These are phyloP conservation scores for Neelides sp. DNA, from an alignment of 1,140 invertebrate genomes.

Conservation along the genomic window DNA sequence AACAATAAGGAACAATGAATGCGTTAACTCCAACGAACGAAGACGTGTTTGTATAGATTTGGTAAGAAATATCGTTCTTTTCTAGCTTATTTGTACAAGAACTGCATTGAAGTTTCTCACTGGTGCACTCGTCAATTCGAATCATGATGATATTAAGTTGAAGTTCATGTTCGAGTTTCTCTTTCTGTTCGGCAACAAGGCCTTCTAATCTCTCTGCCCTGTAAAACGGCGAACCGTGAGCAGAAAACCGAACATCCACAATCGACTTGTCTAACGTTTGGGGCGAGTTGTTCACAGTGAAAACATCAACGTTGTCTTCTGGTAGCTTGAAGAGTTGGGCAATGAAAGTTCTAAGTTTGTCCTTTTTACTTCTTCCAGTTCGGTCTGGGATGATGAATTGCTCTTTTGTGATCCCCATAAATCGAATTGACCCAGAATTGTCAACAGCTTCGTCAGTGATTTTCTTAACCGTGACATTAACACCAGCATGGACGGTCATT, in stretches of 20 bases:
- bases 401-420: slow-evolving; percentile 65
- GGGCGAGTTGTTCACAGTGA: slow-evolving; percentile 65
- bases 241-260: slow-evolving; percentile 72
- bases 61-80: slow-evolving; percentile 54
- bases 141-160: slow-evolving; percentile 63
- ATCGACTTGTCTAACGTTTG: slow-evolving; percentile 45
- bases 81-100: slow-evolving; percentile 58
- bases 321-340: slow-evolving; percentile 61
- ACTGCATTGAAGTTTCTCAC: slow-evolving; percentile 48
- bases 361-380: slow-evolving; percentile 53
- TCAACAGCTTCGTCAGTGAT: slow-evolving; percentile 78
- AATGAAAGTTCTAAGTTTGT: slow-evolving; percentile 52
- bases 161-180: slow-evolving; percentile 54
- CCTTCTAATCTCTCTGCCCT: slow-evolving; percentile 71
- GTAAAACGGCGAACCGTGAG: slow-evolving; percentile 83
- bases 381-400: slow-evolving; percentile 56
- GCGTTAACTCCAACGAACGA: slow-evolving; percentile 79
- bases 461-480: slow-evolving; percentile 68
- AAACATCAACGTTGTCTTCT: slow-evolving; percentile 74
- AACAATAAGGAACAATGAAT: slow-evolving; percentile 59
- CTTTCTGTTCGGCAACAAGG: slow-evolving; percentile 52
- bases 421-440: slow-evolving; percentile 76
- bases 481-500: slow-evolving; percentile 53
- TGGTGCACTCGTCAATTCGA: slow-evolving; percentile 73
- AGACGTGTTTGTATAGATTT: slow-evolving; percentile 74